Evolutionary conservation across 1,140 invertebrate species (phyloP), one percentile per base, ranked within the genome.

Genomic region (Monomorium pharaonis): DNA sequence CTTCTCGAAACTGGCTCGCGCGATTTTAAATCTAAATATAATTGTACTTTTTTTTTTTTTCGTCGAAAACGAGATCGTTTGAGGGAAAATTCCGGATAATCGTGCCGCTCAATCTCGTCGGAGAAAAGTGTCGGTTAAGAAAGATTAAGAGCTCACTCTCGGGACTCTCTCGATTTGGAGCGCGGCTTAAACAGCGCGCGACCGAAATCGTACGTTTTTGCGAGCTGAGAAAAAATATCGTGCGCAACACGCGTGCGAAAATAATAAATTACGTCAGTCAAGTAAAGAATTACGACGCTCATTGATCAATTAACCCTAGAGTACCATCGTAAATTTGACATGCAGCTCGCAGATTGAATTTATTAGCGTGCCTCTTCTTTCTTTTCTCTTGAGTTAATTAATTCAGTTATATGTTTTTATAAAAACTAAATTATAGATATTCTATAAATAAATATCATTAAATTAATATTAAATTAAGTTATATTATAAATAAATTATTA

Each of bases 291-390:
- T 24, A 30, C 9, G 24, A 6, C 10, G 12, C 21, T 27, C 14
- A 42, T 42, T 74, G 7, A 77, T 77, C 56, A 33, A 77, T 77
- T 78, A 58, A 54, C 51, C 21, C 37, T 37, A 37, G 37, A 37
- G 7, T 37, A 37, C 37, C 7, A 37, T 37, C 7, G 37, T 37
- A 37, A 37, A 37, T 37, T 37, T 37, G 37, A 37, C 37, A 7
- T 5, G 37, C 37, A 37, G 4, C 4, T 5, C 37, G 3, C 37
- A 37, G 37, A 37, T 37, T 37, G 37, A 37, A 37, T 37, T 37
- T 37, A 7, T 3, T 37, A 37, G 3, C 0, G 3, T 37, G 37
- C 37, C 7, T 5, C 7, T 37, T 37, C 4, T 37, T 37, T 37
- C 37, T 37, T 37, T 37, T 5, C 37, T 37, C 7, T 37, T 37